Evolutionary conservation across 1,140 invertebrate species (phyloP), one percentile per base, ranked within the genome.

Genomic region (Paraescarpia echinospica): DNA sequence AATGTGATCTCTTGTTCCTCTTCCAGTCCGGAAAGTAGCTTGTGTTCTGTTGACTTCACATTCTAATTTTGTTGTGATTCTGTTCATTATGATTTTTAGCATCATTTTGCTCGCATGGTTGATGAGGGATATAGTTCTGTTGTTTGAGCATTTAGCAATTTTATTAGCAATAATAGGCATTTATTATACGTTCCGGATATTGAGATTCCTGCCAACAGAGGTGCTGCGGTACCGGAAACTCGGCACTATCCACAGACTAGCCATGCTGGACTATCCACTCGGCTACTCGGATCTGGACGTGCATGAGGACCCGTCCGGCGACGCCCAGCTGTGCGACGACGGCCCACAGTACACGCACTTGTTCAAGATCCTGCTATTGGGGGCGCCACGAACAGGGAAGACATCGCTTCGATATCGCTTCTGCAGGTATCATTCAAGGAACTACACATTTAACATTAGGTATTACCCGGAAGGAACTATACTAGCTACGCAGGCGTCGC

Each of bases 291-390:
- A 77, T 51, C 33, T 89, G 48, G 33, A 92, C 59, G 88, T 88
- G 33, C 51, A 88, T 48, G 92, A 88, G 22, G 92, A 92, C 22
- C 48, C 48, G 34, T 34, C 33, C 2, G 35, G 2, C 18, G 33
- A 34, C 33, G 88, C 33, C 41, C n/a, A 89, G 12, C n/a, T 48
- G 33, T 35, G 33, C 34, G 48, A 92, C 2, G 88, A 92, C 34
- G 88, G 92, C 8, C 51, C 48, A 33, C 33, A 92, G 34, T 92
- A 92, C 33, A 35, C 92, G 34, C 92, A 92, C 88, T 34, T 92
- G 6, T 92, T 92, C 59, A 92, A 92, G 88, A 92, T 92, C 51
- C 88, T 92, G 14, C 92, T 92, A 18, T 9, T 92, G 48, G 92
- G 92, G 33, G 48, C 33, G 9, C 33, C 34, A 5, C 51, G 92